Percentiles rank a stretch among this genome's conserved stretches.
Evolutionary conservation across 2,113 vertebrate genomes (phyloP).

Genomic region (Caloenas nicobarica): DNA sequence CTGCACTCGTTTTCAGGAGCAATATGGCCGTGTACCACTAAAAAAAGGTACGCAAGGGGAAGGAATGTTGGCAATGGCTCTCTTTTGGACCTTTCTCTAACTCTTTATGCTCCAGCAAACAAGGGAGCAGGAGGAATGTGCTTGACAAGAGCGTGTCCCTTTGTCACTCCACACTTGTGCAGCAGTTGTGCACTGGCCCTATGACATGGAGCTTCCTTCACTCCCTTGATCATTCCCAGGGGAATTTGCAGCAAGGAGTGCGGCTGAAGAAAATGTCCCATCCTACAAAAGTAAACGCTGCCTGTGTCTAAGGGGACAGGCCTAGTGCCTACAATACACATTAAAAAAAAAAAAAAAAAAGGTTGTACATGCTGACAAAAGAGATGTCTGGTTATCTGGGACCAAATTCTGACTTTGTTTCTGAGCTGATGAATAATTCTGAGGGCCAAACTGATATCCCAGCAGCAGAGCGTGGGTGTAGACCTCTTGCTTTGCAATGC

Average conservation of each 20-base stretch:
- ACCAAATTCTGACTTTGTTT: background rate
- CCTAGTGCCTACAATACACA: background rate
- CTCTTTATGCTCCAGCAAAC: background rate
- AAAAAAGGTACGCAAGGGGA: background rate
- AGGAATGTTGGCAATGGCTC: background rate
- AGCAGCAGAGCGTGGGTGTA: background rate
- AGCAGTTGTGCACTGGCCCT: background rate
- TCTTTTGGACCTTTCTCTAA: background rate
- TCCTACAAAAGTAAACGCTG: background rate
- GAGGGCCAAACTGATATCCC: background rate
- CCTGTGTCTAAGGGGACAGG: background rate
- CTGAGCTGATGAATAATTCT: background rate
- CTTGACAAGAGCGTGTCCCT: fast-evolving
- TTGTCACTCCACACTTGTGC: background rate
- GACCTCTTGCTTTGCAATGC: background rate
- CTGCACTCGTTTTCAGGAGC: background rate
- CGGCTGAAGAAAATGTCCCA: background rate
- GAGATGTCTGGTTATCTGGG: background rate
- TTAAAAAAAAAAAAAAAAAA: background rate
- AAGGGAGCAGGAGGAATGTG: background rate
- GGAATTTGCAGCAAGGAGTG: background rate
- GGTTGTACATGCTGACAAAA: background rate
- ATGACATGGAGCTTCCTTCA: background rate
- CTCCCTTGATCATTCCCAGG: background rate
- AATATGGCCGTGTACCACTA: background rate